Conservation (phyloP, 2,888 invertebrate species). For the Tenthredo livida region DNA sequence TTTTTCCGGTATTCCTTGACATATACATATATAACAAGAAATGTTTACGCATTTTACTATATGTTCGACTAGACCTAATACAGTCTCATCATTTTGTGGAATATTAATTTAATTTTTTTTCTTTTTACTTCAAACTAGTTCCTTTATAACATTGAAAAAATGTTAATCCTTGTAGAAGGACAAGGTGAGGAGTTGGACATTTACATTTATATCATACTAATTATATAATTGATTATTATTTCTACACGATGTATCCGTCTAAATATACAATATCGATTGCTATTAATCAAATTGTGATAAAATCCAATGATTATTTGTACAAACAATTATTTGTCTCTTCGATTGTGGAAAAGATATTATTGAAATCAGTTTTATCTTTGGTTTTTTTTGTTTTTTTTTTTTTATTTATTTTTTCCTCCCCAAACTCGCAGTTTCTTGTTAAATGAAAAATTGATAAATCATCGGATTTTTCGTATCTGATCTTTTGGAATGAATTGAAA, state of each 20-base stretch:
- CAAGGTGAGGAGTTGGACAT: not conserved
- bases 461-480: not conserved
- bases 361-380: too few relatives aligned
- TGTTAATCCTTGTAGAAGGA: not conserved
- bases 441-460: too few relatives aligned
- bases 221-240: not conserved
- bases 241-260: not conserved
- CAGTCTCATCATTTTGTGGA: not conserved
- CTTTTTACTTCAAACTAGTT: not conserved
- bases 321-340: too few relatives aligned
- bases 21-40: not conserved
- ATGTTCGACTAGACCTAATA: not conserved
- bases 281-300: too few relatives aligned
- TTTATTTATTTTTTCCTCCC: too few relatives aligned
- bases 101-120: not conserved
- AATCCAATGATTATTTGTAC: too few relatives aligned
- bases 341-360: too few relatives aligned
- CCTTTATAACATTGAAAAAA: not conserved
- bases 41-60: not conserved
- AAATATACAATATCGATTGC: too few relatives aligned
- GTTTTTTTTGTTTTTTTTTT: too few relatives aligned
- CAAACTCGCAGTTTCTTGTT: too few relatives aligned
- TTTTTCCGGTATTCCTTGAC: not conserved
- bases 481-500: not conserved
- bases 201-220: too few relatives aligned